Evolutionary conservation across 1,140 invertebrate species (phyloP).

Genomic region (Cyphomyrmex costatus): DNA sequence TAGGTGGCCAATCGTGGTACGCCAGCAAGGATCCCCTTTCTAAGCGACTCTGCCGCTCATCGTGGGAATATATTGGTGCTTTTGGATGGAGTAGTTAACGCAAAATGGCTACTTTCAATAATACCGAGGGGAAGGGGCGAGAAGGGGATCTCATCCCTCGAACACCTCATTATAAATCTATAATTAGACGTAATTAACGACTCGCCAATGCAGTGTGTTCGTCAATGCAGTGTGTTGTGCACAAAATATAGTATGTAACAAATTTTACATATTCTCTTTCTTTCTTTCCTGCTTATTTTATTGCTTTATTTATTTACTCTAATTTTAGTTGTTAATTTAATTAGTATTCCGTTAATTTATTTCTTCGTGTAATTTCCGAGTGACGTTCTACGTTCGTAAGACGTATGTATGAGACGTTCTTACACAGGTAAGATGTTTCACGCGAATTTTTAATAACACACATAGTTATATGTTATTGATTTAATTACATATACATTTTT

Average conservation of each 20-base stretch:
- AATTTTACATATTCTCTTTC: neutral
- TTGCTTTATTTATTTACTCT: slow-evolving; percentile 24
- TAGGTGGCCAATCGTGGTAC: slow-evolving; percentile 83
- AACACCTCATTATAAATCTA: slow-evolving; percentile 38
- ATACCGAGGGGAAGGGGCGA: neutral
- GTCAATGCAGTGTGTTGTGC: neutral
- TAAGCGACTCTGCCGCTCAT: slow-evolving; percentile 71
- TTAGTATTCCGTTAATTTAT: slow-evolving; percentile 21
- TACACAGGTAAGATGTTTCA: neutral
- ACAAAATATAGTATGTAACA: neutral
- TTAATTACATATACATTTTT: neutral
- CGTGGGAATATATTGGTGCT: slow-evolving; percentile 71
- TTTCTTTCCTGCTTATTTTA: neutral
- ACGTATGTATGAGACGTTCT: neutral
- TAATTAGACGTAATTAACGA: slow-evolving; percentile 51
- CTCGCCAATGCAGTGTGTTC: neutral
- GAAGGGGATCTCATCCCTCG: slow-evolving; percentile 8
- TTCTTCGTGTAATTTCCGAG: neutral
- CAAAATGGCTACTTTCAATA: slow-evolving; percentile 74
- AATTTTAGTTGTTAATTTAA: slow-evolving; percentile 20
- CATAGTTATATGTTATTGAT: slow-evolving; percentile 7
- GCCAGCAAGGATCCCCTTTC: slow-evolving; percentile 75
- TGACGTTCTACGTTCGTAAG: neutral
- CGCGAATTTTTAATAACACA: slow-evolving; percentile 3
- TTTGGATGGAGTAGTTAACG: slow-evolving; percentile 67